Evolutionary conservation across 2,113 vertebrate species (phyloP).

Genomic region (Phalacrocorax brasilianus): DNA sequence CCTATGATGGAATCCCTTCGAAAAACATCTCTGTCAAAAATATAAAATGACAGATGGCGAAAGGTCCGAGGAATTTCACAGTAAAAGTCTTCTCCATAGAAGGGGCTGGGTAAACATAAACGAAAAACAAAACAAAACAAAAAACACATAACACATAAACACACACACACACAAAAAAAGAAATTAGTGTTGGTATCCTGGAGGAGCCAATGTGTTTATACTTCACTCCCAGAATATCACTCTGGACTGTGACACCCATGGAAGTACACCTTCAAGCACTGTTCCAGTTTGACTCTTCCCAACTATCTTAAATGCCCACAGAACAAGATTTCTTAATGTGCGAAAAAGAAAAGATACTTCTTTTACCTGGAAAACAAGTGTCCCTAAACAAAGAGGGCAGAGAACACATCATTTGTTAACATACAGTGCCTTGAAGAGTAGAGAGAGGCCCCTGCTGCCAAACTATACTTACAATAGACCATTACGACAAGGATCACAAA

Average conservation of each 20-base stretch:
- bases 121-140: background rate
- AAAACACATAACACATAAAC: background rate
- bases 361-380: background rate
- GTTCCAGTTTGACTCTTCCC: background rate
- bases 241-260: background rate
- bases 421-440: background rate
- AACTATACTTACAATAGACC: background rate
- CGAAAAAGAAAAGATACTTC: background rate
- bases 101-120: conserved; percentile 79
- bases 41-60: conserved; percentile 95
- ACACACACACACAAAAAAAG: background rate
- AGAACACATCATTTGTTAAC: background rate
- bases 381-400: background rate
- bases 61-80: conserved; percentile 98
- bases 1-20: conserved; percentile 98
- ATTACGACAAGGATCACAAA: background rate
- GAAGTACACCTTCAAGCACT: background rate
- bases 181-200: conserved; percentile 11
- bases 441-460: background rate
- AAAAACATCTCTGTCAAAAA: conserved; percentile 99
- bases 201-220: background rate
- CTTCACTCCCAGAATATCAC: background rate
- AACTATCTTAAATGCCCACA: background rate
- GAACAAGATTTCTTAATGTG: background rate
- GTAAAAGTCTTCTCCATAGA: conserved; percentile 98